A percentile compares a stretch with the other conserved stretches of the same genome.
Conservation (phyloP, 2,888 invertebrate genomes). For the Coremacera marginata region DNA sequence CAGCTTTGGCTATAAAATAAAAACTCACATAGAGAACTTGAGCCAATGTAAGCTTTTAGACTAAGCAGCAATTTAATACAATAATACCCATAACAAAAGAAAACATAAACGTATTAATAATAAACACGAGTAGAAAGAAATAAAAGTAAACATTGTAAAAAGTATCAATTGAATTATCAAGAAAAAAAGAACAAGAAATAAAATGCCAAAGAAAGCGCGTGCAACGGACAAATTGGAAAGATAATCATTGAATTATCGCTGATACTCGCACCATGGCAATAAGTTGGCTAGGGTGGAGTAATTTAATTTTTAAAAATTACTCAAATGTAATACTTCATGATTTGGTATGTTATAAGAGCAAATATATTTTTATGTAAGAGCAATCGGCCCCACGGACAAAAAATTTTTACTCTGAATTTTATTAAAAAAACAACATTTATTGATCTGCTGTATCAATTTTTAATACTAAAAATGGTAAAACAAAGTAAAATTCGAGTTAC, state of each 20-base stretch:
- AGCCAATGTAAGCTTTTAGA: neutral
- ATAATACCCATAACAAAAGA: neutral
- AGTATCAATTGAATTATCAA: constrained; percentile 8
- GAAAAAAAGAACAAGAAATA: neutral
- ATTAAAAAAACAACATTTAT: no score
- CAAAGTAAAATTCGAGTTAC: no score
- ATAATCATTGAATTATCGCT: neutral
- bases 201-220: neutral
- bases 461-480: no score
- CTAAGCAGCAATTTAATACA: neutral
- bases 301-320: no score
- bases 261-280: neutral
- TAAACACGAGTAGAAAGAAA: neutral
- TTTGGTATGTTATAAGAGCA: no score
- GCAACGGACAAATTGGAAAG: neutral
- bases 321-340: no score
- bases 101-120: neutral
- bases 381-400: no score
- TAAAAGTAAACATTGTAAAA: neutral
- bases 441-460: no score
- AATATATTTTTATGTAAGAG: no score
- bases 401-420: no score
- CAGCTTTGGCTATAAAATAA: neutral
- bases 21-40: neutral
- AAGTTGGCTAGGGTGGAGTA: no score